Evolutionary conservation across 2,888 invertebrate species (phyloP), one percentile per base, ranked within the genome.

Genomic region (Nephrotoma appendiculata): DNA sequence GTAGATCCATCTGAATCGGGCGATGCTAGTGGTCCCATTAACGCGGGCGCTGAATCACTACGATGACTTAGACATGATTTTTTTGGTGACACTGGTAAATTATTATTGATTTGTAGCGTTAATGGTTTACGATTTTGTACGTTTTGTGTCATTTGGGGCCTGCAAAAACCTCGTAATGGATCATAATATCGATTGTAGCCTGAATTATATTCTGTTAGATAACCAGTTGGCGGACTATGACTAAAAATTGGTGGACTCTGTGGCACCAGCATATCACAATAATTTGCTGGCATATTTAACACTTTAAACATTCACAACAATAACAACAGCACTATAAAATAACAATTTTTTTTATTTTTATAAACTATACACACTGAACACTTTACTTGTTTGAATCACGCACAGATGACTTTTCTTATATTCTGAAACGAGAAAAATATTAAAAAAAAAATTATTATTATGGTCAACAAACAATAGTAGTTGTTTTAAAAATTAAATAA

Each of bases 191-290:
- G 91, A 87, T 89, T 90, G 88, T 87, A 91, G 90, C 87, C 90
- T 88, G 90, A 90, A 89, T 92, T 92, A 91, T 93, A 95, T 90
- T 94, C 94, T 86, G 93, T 91, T 48, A 95, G 91, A 90, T 94
- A 94, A 88, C 94, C 93, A 87, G 94, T 93, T 52, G 95, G 95
- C 5, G 95, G 95, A 90, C 95, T 95, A 92, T 94, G 94, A 87
- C 94, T 94, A 92, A 95, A 95, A 89, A 94, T 92, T 87, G 94
- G 94, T 86, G 95, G 95, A 90, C 94, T 93, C 90, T 94, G 95
- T 88, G 95, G 95, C 87, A 95, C 94, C 89, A 95, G 93, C 92
- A 95, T 93, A 88, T 91, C 91, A 86, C 41, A 86, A 43, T 48
- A 41, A 83, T 48, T 85, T 19, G 85, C 57, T n/a, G 86, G 86